phyloP scores from a whole-genome alignment of 2,797 vertebrate genomes.

The Podarcis siculus region DNA sequence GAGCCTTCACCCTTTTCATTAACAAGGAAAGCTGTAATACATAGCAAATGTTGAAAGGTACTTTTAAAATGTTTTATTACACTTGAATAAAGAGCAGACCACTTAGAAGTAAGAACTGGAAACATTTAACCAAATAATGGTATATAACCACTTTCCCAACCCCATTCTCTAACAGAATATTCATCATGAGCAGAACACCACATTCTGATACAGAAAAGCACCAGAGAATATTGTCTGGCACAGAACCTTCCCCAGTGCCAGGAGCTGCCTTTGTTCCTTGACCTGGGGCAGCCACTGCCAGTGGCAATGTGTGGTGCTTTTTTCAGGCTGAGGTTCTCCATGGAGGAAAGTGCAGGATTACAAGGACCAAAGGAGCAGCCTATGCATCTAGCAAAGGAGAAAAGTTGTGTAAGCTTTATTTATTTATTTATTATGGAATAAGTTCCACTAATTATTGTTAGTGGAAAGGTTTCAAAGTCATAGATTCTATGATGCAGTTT shows the following conservation, averaged over 20 bases:
- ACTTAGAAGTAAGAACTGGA: background rate
- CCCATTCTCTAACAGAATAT: background rate
- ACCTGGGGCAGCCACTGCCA: background rate
- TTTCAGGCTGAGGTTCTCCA: background rate
- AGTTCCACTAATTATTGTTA: background rate
- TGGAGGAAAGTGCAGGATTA: background rate
- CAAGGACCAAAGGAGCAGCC: background rate
- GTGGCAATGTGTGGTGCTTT: background rate
- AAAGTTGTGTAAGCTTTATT: background rate
- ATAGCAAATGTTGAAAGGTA: slow-evolving; percentile 44
- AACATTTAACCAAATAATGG: background rate
- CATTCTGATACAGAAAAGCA: background rate
- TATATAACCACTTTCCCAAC: background rate
- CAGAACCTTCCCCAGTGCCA: background rate
- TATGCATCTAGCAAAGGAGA: background rate
- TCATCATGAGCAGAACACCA: background rate
- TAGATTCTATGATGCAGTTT: background rate
- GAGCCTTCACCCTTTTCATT: slow-evolving; percentile 55
- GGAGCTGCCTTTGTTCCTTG: background rate
- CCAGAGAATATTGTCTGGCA: background rate
- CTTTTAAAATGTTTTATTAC: slow-evolving; percentile 27
- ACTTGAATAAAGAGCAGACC: background rate
- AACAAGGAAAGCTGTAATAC: slow-evolving; percentile 70
- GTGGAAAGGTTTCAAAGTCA: background rate
- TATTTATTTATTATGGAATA: too few species aligned